A percentile compares a stretch with the other conserved stretches of the same genome.
Conservation (phyloP, 35 echinoderm and acorn worm species). For the Heliocidaris tuberculata region DNA sequence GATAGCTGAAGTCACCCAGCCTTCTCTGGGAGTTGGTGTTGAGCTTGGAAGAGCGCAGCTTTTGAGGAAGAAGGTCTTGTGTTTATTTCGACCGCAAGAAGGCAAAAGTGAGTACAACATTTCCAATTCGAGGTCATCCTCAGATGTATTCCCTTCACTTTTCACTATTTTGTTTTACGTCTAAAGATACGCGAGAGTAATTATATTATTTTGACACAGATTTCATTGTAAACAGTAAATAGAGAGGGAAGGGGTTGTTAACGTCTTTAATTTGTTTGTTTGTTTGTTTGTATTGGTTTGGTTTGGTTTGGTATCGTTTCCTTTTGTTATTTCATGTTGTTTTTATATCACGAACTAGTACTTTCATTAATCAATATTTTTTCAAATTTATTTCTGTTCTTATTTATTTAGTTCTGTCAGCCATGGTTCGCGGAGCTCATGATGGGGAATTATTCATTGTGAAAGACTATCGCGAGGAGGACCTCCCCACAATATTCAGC, state of each 20-base stretch:
- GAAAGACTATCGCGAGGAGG: constrained; percentile 74
- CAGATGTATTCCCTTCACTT: no score
- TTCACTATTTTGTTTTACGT: no score
- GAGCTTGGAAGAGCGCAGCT: constrained; percentile 92
- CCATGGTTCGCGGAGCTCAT: constrained; percentile 73
- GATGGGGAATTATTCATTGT: constrained; percentile 50
- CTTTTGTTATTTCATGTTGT: no score
- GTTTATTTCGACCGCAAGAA: constrained; percentile 74
- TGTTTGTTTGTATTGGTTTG: no score
- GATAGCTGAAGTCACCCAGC: constrained; percentile 94
- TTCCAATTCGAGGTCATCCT: neutral
- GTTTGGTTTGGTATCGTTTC: no score
- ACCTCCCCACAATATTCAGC: constrained; percentile 75
- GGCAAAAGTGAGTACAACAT: constrained; percentile 71
- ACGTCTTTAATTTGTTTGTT: no score
- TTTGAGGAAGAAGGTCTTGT: constrained; percentile 82
- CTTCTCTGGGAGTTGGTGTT: constrained; percentile 92
- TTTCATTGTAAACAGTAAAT: no score
- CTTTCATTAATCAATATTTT: neutral
- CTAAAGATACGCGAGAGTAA: no score
- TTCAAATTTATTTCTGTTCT: neutral
- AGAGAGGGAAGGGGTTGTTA: no score
- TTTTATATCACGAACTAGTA: neutral
- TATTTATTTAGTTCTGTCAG: constrained; percentile 65
- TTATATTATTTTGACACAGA: no score